phyloP scores from a whole-genome alignment of 2,797 vertebrate species.

The Columba guinea region DNA sequence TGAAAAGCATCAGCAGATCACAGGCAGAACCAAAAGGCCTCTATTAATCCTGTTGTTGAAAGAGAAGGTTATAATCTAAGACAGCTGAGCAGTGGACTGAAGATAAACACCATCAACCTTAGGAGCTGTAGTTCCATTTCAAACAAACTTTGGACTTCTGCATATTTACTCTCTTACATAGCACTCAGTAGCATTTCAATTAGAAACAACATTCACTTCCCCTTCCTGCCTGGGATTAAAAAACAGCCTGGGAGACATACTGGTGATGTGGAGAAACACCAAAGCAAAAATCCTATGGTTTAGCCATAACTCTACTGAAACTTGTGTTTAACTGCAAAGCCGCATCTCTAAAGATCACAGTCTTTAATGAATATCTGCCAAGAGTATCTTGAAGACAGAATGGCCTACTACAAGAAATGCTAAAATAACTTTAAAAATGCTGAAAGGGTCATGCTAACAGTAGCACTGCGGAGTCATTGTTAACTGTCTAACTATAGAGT shows the following conservation, averaged over 20 bases:
- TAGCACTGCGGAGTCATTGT: not conserved
- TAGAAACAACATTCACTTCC: not conserved
- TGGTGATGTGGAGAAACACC: not conserved
- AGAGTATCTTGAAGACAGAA: not conserved
- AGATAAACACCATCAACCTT: not conserved
- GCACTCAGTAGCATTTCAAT: not conserved
- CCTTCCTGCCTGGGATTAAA: not conserved
- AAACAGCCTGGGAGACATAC: not conserved
- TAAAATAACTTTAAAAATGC: conserved; percentile 31
- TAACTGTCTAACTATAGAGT: not conserved
- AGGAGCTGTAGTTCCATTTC: not conserved
- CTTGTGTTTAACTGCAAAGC: not conserved
- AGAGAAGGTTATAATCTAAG: not conserved
- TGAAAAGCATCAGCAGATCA: not conserved
- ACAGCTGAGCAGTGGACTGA: not conserved
- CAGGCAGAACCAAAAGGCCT: not conserved
- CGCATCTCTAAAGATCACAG: not conserved
- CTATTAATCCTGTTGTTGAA: not conserved
- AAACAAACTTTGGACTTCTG: not conserved
- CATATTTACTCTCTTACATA: not conserved
- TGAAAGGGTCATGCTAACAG: conserved; percentile 8
- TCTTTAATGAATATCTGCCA: conserved; percentile 13
- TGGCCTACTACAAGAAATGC: conserved; percentile 12
- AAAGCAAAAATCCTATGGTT: not conserved
- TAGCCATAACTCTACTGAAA: not conserved